Evolutionary conservation across 1,140 invertebrate species (phyloP), one percentile per base, ranked within the genome.

Genomic region (Sarcophaga peregrina): DNA sequence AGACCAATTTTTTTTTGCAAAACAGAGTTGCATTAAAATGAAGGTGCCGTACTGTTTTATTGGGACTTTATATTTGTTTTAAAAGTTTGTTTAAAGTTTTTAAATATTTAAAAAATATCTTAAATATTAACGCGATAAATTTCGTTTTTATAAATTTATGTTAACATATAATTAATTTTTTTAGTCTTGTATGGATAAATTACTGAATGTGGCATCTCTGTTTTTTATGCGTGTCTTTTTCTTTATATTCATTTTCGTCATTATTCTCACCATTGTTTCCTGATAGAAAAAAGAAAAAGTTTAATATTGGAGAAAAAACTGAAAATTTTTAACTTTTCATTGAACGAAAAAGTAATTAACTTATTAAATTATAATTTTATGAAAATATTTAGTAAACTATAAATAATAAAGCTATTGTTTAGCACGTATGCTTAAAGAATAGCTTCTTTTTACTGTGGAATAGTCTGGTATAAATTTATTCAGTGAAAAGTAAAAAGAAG

Each of bases 251-350:
- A 47, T 50, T 78, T 47, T 78, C 75, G 75, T 78, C 75, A 78
- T n/a, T 78, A 78, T 50, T 78, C 48, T 78, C 48, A 78, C 75
- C 75, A 78, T 78, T 78, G 47, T 78, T 78, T 78, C 75, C 48
- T 20, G 47, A 50, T 78, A 52, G 47, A 15, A 50, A 47, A 78
- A 78, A 78, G 47, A 78, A 76, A 78, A 78, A 78, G 20, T 78
- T 37, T 78, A 78, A 78, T 50, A 52, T 78, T 52, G 75, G 48
- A 68, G 62, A 78, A 78, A 76, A 73, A 78, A 52, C 25, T 78
- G 75, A 50, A n/a, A 78, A 78, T 20, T 10, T 45, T 74, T 74
- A 46, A 45, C 20, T 37, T 45, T 5, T 9, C 25, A 74, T 52
- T 52, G 50, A 9, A 52, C 8, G 50, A 25, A 74, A 74, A 73